Percentiles rank a stretch among this genome's conserved stretches.
These are phyloP conservation scores for Globodera ellingtonae DNA, from an alignment of 1,140 invertebrate genomes.

Conservation along the genomic window DNA sequence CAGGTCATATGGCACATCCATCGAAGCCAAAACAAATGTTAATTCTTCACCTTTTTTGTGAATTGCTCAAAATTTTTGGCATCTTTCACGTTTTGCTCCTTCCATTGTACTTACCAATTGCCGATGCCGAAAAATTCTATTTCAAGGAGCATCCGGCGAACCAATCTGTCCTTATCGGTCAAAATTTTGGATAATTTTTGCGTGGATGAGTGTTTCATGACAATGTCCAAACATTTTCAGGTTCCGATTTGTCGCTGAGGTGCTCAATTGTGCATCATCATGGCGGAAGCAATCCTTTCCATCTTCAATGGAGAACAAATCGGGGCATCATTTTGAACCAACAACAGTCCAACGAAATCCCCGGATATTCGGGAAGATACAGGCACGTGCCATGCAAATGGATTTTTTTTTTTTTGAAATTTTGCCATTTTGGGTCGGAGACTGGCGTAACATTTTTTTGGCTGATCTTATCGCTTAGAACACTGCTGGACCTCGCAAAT, in stretches of 20 bases:
- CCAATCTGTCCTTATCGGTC: conserved; percentile 39
- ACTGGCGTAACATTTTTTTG: too few relatives aligned
- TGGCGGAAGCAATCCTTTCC: conserved; percentile 25
- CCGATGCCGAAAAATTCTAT: conserved; percentile 11
- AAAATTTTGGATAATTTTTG: neutral
- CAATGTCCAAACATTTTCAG: neutral
- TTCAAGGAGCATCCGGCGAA: conserved; percentile 44
- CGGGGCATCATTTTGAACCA: conserved; percentile 36
- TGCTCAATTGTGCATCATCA: conserved; percentile 38
- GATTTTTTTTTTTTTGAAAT: too few relatives aligned
- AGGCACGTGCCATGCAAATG: neutral
- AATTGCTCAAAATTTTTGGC: neutral
- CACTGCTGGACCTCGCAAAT: too few relatives aligned
- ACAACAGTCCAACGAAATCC: conserved; percentile 30
- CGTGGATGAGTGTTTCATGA: too few relatives aligned
- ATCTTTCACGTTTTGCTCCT: neutral
- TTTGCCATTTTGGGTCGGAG: too few relatives aligned
- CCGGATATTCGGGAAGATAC: conserved; percentile 51
- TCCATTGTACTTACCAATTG: neutral
- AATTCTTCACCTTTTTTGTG: neutral
- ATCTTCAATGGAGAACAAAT: conserved; percentile 51
- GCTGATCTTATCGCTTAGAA: too few relatives aligned
- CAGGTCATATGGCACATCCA: neutral
- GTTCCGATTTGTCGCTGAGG: conserved; percentile 31
- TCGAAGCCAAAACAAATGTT: neutral